phyloP scores from a whole-genome alignment of 2,888 invertebrate species.

The Agrotis exclamationis region DNA sequence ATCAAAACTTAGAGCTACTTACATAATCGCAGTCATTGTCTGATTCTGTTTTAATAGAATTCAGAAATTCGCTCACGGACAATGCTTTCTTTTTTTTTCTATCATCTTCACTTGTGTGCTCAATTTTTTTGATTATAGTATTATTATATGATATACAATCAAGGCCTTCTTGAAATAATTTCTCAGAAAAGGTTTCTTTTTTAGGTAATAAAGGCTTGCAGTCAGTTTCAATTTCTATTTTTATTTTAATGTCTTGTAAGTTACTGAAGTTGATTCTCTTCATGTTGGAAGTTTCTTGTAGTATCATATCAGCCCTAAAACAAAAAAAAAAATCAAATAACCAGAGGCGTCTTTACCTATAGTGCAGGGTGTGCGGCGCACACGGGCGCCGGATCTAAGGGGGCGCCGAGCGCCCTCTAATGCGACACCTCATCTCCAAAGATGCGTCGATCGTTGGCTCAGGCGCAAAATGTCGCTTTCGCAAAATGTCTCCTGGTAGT shows the following conservation, averaged over 20 bases:
- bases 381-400: too few relatives aligned
- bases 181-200: slow-evolving; percentile 51
- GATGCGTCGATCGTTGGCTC: too few relatives aligned
- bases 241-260: slow-evolving; percentile 74
- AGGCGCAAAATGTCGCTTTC: too few relatives aligned
- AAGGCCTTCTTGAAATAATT: slow-evolving; percentile 58
- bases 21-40: slow-evolving; percentile 67
- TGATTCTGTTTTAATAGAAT: slow-evolving; percentile 71
- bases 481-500: too few relatives aligned
- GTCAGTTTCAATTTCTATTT: slow-evolving; percentile 64
- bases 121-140: slow-evolving; percentile 71
- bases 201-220: slow-evolving; percentile 53
- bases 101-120: slow-evolving; percentile 16
- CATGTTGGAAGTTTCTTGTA: slow-evolving; percentile 65
- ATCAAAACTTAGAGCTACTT: slow-evolving; percentile 40
- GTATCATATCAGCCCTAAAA: slow-evolving; percentile 72
- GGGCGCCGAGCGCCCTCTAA: too few relatives aligned
- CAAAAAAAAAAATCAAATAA: not conserved
- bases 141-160: slow-evolving; percentile 63
- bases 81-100: slow-evolving; percentile 58
- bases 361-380: too few relatives aligned
- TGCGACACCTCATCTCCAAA: too few relatives aligned
- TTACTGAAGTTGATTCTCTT: slow-evolving; percentile 75
- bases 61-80: slow-evolving; percentile 73
- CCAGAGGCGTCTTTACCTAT: too few relatives aligned